Evolutionary conservation across 2,113 vertebrate genomes (phyloP).

Genomic region (Anthoscopus minutus): DNA sequence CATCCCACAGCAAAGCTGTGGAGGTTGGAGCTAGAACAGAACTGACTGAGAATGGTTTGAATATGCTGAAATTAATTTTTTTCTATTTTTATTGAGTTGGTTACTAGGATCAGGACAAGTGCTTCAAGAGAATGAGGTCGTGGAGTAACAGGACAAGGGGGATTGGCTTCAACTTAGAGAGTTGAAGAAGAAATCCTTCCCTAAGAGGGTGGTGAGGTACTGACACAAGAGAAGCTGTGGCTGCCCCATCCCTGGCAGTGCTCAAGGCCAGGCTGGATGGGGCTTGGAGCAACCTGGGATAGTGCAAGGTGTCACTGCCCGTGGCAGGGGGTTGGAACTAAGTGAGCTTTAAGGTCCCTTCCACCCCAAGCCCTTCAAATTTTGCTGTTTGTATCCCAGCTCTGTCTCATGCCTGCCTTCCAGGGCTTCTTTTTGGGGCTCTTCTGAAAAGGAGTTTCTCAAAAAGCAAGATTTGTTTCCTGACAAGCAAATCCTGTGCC

Average conservation of each 20-base stretch:
- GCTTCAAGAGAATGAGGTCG: neutral
- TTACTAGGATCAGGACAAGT: neutral
- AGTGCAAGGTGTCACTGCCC: neutral
- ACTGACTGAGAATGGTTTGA: neutral
- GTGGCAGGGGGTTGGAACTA: neutral
- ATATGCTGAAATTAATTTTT: neutral
- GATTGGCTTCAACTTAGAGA: neutral
- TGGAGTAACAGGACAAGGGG: neutral
- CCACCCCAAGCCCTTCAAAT: neutral
- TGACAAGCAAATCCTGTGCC: neutral
- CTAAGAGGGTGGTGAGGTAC: fast-evolving
- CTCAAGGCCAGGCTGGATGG: fast-evolving
- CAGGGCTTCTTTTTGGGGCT: neutral
- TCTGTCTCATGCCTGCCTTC: neutral
- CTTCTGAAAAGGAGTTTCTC: neutral
- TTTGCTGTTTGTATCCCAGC: neutral
- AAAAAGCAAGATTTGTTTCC: neutral
- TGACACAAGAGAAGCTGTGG: neutral
- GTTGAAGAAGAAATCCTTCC: neutral
- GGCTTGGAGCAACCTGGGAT: fast-evolving
- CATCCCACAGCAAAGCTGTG: neutral
- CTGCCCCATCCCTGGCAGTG: neutral
- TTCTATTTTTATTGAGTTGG: neutral
- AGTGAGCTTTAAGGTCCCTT: neutral
- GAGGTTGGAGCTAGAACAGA: neutral